Conservation (phyloP, 2,888 invertebrate species). For the Lottia gigantea region DNA sequence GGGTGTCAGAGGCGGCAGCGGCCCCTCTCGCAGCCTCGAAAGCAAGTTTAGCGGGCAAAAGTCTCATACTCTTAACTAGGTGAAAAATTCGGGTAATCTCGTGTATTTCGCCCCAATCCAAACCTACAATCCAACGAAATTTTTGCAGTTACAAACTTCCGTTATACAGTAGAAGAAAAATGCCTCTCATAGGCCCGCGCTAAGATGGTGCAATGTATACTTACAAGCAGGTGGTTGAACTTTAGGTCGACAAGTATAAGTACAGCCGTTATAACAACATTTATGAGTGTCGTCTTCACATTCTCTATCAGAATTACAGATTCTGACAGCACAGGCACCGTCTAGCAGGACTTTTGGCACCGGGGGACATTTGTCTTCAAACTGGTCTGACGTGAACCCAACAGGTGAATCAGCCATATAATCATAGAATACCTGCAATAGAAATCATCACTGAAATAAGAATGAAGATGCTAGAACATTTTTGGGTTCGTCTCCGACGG, state of each 20-base stretch:
- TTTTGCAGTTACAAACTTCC: too few species aligned
- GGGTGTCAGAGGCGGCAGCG: too few species aligned
- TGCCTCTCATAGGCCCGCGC: too few species aligned
- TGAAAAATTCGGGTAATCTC: too few species aligned
- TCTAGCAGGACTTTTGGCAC: conserved; percentile 39
- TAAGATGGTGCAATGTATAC: not conserved
- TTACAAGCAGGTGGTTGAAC: conserved; percentile 46
- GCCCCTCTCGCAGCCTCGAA: too few species aligned
- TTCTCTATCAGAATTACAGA: conserved; percentile 44
- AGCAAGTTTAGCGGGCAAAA: too few species aligned
- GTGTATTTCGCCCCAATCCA: too few species aligned
- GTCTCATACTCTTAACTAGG: too few species aligned
- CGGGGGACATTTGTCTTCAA: conserved; percentile 42
- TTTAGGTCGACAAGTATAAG: conserved; percentile 47
- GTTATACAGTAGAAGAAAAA: too few species aligned
- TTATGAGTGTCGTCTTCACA: conserved; percentile 35
- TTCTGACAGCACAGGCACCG: conserved; percentile 38
- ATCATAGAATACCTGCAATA: conserved; percentile 27
- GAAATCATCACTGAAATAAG: not conserved
- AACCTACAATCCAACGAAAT: too few species aligned
- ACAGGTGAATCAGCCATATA: conserved; percentile 21
- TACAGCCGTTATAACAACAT: conserved; percentile 56
- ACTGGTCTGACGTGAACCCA: conserved; percentile 10
- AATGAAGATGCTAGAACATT: too few species aligned
- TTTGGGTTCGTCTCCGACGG: too few species aligned